Evolutionary conservation across 2,113 vertebrate species (phyloP).

Genomic region (Plestiodon gilberti): DNA sequence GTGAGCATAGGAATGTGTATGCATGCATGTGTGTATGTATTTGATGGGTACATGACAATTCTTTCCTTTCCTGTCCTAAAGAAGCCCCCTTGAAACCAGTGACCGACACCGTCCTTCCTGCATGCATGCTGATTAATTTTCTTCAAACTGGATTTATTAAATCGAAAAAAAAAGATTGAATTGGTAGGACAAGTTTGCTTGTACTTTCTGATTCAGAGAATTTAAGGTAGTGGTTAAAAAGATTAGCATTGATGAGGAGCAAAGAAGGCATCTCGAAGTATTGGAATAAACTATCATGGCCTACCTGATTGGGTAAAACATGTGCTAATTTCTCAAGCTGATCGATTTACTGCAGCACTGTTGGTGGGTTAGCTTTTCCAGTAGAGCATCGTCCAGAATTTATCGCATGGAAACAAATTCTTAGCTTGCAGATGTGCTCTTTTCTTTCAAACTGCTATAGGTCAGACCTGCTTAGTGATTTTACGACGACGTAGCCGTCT

Average conservation of each 20-base stretch:
- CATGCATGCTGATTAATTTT: conserved; percentile 50
- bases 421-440: background rate
- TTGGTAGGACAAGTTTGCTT: background rate
- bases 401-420: conserved; percentile 52
- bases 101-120: conserved; percentile 64
- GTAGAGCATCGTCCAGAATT: conserved; percentile 55
- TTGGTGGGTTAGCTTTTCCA: conserved; percentile 59
- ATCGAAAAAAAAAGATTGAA: conserved; percentile 54
- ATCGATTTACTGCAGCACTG: conserved; percentile 54
- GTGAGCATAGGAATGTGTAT: conserved; percentile 35
- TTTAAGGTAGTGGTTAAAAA: conserved; percentile 20
- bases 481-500: conserved; percentile 54
- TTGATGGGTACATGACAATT: conserved; percentile 63
- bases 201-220: conserved; percentile 32
- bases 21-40: conserved; percentile 39
- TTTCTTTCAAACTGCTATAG: conserved; percentile 50
- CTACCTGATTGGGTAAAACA: background rate
- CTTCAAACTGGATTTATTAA: conserved; percentile 52
- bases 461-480: conserved; percentile 56
- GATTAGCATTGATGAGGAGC: conserved; percentile 32
- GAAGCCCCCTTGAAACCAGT: conserved; percentile 33
- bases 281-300: conserved; percentile 37
- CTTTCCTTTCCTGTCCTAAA: conserved; percentile 47
- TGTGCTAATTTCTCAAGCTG: conserved; percentile 29
- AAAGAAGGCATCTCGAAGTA: background rate